Conservation (phyloP, 2,888 invertebrate genomes). For the Boloria selene region DNA sequence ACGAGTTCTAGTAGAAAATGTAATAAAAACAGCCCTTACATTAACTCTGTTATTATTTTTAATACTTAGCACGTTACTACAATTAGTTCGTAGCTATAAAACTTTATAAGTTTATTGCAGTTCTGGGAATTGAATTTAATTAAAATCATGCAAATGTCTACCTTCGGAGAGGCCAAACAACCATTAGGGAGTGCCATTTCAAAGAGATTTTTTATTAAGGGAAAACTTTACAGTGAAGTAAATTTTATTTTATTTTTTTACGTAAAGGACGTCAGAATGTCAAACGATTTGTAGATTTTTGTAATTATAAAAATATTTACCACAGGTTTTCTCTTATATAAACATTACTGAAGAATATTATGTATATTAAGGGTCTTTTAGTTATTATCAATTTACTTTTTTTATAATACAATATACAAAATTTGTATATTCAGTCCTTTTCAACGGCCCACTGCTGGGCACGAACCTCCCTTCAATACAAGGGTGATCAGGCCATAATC, state of each 20-base stretch:
- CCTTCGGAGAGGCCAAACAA: conserved; percentile 44
- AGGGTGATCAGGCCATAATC: too few species aligned
- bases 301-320: neutral
- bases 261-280: conserved; percentile 10
- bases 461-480: too few species aligned
- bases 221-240: conserved; percentile 31
- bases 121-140: conserved; percentile 53
- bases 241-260: conserved; percentile 24
- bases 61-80: conserved; percentile 22
- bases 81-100: conserved; percentile 38
- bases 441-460: too few species aligned
- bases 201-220: conserved; percentile 38
- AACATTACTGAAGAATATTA: neutral
- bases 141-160: conserved; percentile 62
- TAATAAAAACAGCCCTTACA: neutral
- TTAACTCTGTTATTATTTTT: conserved; percentile 16
- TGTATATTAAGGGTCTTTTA: too few species aligned
- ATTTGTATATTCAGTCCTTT: too few species aligned
- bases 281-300: neutral
- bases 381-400: too few species aligned
- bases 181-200: conserved; percentile 39
- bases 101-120: conserved; percentile 37
- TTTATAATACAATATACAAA: too few species aligned
- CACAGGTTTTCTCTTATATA: neutral
- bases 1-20: neutral